Evolutionary conservation across 2,797 vertebrate genomes (phyloP).

Genomic region (Silurus lanzhouensis): DNA sequence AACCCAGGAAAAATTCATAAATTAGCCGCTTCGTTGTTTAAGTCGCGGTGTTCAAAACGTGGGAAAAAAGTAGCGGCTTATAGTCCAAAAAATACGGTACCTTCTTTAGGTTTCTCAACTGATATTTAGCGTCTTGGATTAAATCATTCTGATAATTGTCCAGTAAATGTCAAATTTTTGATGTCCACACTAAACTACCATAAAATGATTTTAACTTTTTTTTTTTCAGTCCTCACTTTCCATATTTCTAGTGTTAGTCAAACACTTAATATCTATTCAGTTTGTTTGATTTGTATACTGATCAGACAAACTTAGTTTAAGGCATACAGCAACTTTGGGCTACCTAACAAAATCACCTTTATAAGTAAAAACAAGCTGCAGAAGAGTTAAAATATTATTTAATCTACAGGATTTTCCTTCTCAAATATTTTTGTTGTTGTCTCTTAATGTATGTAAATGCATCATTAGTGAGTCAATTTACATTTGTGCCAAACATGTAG

Average conservation of each 20-base stretch:
- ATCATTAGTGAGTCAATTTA: neutral
- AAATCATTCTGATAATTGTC: neutral
- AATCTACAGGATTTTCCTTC: neutral
- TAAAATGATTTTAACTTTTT: neutral
- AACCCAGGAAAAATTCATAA: too few species aligned
- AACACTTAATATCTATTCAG: neutral
- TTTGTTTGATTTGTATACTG: neutral
- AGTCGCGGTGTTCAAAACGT: too few species aligned
- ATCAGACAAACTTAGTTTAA: neutral
- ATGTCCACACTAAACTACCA: neutral
- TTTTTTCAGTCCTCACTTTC: neutral
- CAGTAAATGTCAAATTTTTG: neutral
- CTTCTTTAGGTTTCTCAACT: neutral
- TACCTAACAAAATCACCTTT: slow-evolving; percentile 24
- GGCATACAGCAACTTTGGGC: neutral
- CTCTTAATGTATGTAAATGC: neutral
- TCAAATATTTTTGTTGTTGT: slow-evolving; percentile 6
- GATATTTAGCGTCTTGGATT: neutral
- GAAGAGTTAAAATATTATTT: neutral
- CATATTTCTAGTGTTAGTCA: neutral
- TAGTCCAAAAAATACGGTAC: too few species aligned
- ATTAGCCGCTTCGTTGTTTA: too few species aligned
- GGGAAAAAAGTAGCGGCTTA: too few species aligned
- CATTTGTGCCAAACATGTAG: slow-evolving; percentile 63
- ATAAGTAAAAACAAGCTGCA: slow-evolving; percentile 25